phyloP scores from a whole-genome alignment of 30 jellyfish, hydroid and myxozoan species.

The Aurelia aurita complex sp. Pacific region DNA sequence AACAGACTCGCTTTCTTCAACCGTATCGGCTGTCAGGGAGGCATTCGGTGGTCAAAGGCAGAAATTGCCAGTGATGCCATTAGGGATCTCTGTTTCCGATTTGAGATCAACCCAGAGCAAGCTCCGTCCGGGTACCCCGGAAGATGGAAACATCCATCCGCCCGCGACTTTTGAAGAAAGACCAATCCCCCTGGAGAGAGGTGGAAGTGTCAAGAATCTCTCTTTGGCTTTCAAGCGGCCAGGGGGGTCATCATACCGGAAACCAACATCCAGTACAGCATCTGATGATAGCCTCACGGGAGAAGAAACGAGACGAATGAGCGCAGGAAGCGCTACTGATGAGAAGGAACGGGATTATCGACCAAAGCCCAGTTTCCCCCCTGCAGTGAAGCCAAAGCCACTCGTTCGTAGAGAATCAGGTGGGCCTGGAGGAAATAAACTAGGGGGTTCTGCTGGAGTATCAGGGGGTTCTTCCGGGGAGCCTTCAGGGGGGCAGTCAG shows the following conservation, averaged over 20 bases:
- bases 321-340: slow-evolving; percentile 14
- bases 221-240: slow-evolving; percentile 44
- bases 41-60: slow-evolving; percentile 58
- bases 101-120: slow-evolving; percentile 41
- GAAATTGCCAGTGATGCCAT: slow-evolving; percentile 11
- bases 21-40: slow-evolving; percentile 57
- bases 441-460: neutral
- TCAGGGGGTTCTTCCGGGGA: no score
- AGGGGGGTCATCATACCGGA: slow-evolving; percentile 25
- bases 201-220: slow-evolving; percentile 79
- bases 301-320: slow-evolving; percentile 47
- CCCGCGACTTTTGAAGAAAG: slow-evolving; percentile 45
- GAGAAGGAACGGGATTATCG: slow-evolving; percentile 18
- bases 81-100: slow-evolving; percentile 54
- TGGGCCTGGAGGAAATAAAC: slow-evolving; percentile 2
- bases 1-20: slow-evolving; percentile 39
- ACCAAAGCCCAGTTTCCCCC: slow-evolving; percentile 36
- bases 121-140: slow-evolving; percentile 69
- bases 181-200: slow-evolving; percentile 31
- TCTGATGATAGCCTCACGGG: slow-evolving; percentile 40
- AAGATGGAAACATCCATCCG: slow-evolving; percentile 20
- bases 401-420: slow-evolving; percentile 30
- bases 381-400: slow-evolving; percentile 91
- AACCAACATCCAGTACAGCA: slow-evolving; percentile 38
- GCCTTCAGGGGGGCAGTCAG: slow-evolving; percentile 50